phyloP scores from a whole-genome alignment of 2,888 invertebrate genomes.

The Aradus depressus region DNA sequence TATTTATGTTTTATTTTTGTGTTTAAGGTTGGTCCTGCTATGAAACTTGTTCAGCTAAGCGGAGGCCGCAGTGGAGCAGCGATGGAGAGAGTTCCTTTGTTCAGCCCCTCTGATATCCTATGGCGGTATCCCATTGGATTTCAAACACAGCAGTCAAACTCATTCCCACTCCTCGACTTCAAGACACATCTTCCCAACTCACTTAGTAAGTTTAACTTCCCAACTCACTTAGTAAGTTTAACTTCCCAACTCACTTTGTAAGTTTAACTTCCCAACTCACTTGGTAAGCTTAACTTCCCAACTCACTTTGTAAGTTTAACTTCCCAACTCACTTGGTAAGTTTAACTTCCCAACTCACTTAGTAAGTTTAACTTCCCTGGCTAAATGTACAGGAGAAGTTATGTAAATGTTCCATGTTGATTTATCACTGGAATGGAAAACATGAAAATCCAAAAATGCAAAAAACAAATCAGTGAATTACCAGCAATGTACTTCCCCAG shows the following conservation, averaged over 20 bases:
- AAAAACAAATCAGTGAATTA: no score
- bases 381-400: no score
- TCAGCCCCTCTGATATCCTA: slow-evolving; percentile 58
- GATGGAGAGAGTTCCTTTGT: slow-evolving; percentile 63
- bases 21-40: slow-evolving; percentile 22
- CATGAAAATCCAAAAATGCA: no score
- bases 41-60: slow-evolving; percentile 27
- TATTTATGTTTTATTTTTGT: slow-evolving; percentile 7
- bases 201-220: slow-evolving; percentile 41
- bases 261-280: slow-evolving; percentile 37
- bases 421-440: no score
- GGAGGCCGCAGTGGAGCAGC: slow-evolving; percentile 35
- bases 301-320: no score
- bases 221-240: slow-evolving; percentile 44
- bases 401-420: no score
- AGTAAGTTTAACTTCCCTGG: no score
- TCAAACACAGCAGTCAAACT: slow-evolving; percentile 48
- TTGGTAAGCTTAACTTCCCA: slow-evolving; percentile 40
- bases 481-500: no score
- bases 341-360: no score
- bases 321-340: no score
- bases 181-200: slow-evolving; percentile 76
- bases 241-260: slow-evolving; percentile 44
- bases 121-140: slow-evolving; percentile 71
- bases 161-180: slow-evolving; percentile 61